Base-by-base conservation (phyloP, 2,888 invertebrate species). In the Macrosoma leucophasiata region DNA sequence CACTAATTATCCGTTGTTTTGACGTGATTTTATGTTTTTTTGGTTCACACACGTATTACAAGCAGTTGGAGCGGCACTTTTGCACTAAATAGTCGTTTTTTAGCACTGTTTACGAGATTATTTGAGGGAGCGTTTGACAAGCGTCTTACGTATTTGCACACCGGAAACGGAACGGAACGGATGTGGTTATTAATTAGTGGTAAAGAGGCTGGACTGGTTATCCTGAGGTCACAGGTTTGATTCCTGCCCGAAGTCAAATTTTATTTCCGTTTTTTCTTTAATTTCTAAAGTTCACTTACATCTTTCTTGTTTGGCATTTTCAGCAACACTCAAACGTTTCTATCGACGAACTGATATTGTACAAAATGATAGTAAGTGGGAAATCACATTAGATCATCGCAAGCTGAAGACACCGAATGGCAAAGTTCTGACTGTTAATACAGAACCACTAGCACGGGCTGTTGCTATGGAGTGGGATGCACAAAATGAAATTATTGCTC, bases 381-480 rank as follows among this genome's bases (percentile, higher is more conserved):
- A 97, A 81, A 87, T 98, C 5, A 93, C 92, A 10, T 77, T 98
- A 46, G 98, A 98, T 69, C 92, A 94, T 59, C 86, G 90, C 10
- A 94, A 95, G 62, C 72, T 98, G 10, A 96, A 96, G 75, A 98
- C 98, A 2, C 98, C 97, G 0, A 88, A 87, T 52, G 96, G 97
- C 2, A 86, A 88, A 37, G 68, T 91, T 5, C 90, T 98, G 48
- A 77, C 87, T 40, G 90, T 97, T 0, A 88, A 90, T 13, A 94
- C 89, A 71, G 96, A 98, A 74, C 90, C 94, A 1, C 78, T 99
- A 29, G 98, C 98, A 1, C 84, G 97, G 39, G 97, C 96, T 10
- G 90, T 99, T 26, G 96, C 98, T 1, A 89, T 92, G 14, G 99
- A 99, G 86, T 99, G 98, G 95, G 92, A 95, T 54, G 85, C 91